Base-by-base conservation (phyloP, 2,797 vertebrate genomes). In the Halcyon smyrnensis region DNA sequence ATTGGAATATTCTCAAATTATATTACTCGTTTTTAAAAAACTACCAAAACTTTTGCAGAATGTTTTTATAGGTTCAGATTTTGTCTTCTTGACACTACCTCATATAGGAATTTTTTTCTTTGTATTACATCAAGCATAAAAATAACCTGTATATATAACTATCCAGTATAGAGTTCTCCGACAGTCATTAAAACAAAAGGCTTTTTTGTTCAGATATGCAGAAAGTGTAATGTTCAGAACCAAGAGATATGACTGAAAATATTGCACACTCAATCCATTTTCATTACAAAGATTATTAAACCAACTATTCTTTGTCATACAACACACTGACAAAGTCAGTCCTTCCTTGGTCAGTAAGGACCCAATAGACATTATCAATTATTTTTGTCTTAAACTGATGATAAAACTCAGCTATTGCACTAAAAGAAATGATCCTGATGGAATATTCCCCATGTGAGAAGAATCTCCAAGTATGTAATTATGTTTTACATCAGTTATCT, bases 1-100 rank as follows among this genome's bases (percentile, higher is more conserved):
- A 53, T 53, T 97, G 87, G 48, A 85, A 79, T 90, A 89, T 48
- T 95, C 53, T 82, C 74, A 76, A 84, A 91, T 30, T 69, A 59
- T 60, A 45, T 80, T 63, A 68, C 27, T 57, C 25, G 27, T 57
- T 43, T 15, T 27, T 1, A 74, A 94, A 85, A 93, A 86, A 50
- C 1, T 28, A 23, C 19, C 9, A 87, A 70, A 79, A 16, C 54
- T 64, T 80, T 82, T 79, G 3, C 64, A 32, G 12, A 67, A 37
- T 87, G 34, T 76, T 95, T 90, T 82, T 68, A 37, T 41, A 93
- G 56, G 62, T 80, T 94, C 68, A 64, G 30, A 56, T 92, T 91
- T 94, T 89, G 34, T 94, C 21, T 54, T 76, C 68, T 32, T 84
- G 60, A 83, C 8, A 63, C 51, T 75, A 48, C n/a, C 30, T 77